Conservation (phyloP, 2,797 vertebrate genomes). For the Brotula barbata region DNA sequence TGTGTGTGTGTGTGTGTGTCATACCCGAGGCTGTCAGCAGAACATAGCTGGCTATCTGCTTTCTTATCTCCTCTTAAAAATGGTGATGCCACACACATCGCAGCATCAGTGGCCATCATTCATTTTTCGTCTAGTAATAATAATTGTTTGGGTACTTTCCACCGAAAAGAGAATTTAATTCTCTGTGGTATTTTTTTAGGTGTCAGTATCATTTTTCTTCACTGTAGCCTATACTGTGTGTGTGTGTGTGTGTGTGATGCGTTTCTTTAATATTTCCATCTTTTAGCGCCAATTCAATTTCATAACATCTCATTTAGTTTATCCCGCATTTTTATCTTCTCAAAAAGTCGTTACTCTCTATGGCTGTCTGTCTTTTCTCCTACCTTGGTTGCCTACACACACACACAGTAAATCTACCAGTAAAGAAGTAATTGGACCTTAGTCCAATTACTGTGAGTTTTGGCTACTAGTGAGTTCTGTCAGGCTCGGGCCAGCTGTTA, state of each 20-base stretch:
- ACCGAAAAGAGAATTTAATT: conserved; percentile 39
- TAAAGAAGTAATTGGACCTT: conserved; percentile 68
- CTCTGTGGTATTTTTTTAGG: conserved; percentile 31
- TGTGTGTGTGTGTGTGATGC: background rate
- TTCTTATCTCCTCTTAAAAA: conserved; percentile 61
- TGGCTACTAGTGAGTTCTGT: conserved; percentile 53
- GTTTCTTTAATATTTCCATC: background rate
- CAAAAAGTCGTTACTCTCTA: conserved; percentile 12
- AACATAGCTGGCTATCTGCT: conserved; percentile 75
- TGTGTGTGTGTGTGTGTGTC: conserved; percentile 26
- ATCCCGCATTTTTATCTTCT: conserved; percentile 17
- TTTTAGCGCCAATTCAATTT: conserved; percentile 14
- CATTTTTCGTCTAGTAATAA: conserved; percentile 23
- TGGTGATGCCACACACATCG: conserved; percentile 64
- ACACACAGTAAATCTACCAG: conserved; percentile 43
- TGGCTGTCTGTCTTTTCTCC: conserved; percentile 1
- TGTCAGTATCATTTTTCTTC: conserved; percentile 18
- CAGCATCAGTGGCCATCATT: conserved; percentile 43
- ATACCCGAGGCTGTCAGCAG: conserved; percentile 67
- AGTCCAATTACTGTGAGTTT: conserved; percentile 35
- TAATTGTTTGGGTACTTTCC: conserved; percentile 38
- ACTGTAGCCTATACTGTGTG: conserved; percentile 11
- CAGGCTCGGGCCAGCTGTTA: conserved; percentile 72
- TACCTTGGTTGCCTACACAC: background rate
- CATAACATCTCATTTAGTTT: conserved; percentile 16